These are phyloP conservation scores for Andrena fulva DNA, from an alignment of 2,888 invertebrate genomes.

Conservation along the genomic window DNA sequence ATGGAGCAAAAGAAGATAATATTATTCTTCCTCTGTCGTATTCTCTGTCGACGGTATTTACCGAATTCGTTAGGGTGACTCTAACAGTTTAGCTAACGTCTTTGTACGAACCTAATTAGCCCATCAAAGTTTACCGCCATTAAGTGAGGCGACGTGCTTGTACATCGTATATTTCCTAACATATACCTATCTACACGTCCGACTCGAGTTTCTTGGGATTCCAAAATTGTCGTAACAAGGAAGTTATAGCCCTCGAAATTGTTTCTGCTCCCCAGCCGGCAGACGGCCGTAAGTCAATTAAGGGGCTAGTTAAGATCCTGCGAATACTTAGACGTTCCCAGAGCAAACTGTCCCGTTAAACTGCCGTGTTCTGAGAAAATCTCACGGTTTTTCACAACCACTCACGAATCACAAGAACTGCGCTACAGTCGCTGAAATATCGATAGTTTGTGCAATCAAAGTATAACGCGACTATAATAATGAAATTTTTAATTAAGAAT, in stretches of 20 bases:
- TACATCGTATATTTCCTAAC: constrained; percentile 2
- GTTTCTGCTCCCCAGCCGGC: constrained; percentile 33
- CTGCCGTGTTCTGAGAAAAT: background rate
- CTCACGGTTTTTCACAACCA: background rate
- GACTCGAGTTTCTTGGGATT: constrained; percentile 26
- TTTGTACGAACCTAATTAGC: constrained; percentile 70
- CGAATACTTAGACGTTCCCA: constrained; percentile 29
- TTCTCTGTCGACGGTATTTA: background rate
- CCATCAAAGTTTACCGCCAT: constrained; percentile 67
- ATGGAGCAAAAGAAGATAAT: too few relatives aligned
- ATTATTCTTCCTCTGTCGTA: background rate
- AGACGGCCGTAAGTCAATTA: constrained; percentile 45
- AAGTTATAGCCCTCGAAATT: constrained; percentile 49
- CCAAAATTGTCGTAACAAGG: constrained; percentile 46
- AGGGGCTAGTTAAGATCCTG: constrained; percentile 25
- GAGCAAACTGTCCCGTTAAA: background rate
- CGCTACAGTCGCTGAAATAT: background rate
- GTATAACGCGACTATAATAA: background rate
- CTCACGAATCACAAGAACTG: background rate
- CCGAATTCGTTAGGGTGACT: background rate
- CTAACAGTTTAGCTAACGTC: constrained; percentile 31
- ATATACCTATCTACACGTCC: constrained; percentile 6
- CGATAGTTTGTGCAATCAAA: background rate
- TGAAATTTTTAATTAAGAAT: too few relatives aligned
- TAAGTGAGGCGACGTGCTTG: constrained; percentile 28